Evolutionary conservation across 1,140 invertebrate genomes (phyloP), one percentile per base, ranked within the genome.

Genomic region (Eumaeus atala): DNA sequence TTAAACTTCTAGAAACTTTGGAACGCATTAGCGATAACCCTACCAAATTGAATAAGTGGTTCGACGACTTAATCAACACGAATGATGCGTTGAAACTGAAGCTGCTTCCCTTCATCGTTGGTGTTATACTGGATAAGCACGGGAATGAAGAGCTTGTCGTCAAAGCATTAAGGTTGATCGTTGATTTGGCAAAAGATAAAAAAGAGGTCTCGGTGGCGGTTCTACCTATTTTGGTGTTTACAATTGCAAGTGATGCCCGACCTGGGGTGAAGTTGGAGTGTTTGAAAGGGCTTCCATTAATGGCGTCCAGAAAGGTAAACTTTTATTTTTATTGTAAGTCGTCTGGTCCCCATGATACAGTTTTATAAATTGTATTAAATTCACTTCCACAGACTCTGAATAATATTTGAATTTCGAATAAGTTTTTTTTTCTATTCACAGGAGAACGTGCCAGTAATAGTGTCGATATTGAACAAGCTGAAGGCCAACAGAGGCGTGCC

Each of bases 371-470:
- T n/a, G n/a, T n/a, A n/a, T 28, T 28, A 3, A 28, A 2, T 3
- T 6, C 2, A 28, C 21, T 6, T 28, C 2, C 21, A 6, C 21
- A 28, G 6, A 3, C 6, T 28, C 6, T 28, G 21, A 28, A 28
- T 6, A 28, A 28, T 2, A 6, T 28, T 28, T 6, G 6, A 28
- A 28, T 28, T 28, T 28, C 2, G 21, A 28, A 28, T 28, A 28
- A 2, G 21, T 54, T 34, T 54, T 16, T 1, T 36, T 48, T 59
- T 50, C 1, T 49, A 21, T 54, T 70, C 71, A 48, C 56, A 85
- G 82, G 80, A 79, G 52, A 85, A 85, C 51, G 78, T 85, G 1
- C 82, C 78, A 17, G 61, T 61, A 0, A 66, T 84, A 47, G 74
- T 85, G 6, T 66, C 74, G 0, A 67, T 84, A 42, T 48, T 85